phyloP scores from a whole-genome alignment of 2,888 invertebrate genomes.

The Zelleria hepariella region DNA sequence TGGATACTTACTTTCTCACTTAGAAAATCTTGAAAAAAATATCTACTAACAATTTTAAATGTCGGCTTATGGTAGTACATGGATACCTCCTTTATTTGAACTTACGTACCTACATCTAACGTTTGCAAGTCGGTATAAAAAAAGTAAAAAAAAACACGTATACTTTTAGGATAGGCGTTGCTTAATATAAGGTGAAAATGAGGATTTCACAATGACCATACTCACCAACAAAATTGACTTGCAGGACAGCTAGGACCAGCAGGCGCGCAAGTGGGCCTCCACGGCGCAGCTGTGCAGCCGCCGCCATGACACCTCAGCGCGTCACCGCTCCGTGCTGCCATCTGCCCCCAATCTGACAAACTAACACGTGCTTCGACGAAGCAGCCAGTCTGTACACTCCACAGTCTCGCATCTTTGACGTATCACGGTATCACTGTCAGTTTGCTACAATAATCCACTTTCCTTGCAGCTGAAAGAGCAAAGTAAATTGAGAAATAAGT shows the following conservation, averaged over 20 bases:
- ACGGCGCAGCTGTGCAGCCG: constrained; percentile 40
- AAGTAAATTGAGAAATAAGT: neutral
- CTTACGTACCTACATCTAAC: too few relatives aligned
- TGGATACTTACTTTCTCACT: neutral
- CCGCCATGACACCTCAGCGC: constrained; percentile 56
- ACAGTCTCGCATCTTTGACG: neutral
- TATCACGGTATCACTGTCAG: neutral
- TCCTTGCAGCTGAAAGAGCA: neutral
- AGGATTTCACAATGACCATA: constrained; percentile 5
- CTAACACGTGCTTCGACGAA: neutral
- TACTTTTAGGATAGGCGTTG: too few relatives aligned
- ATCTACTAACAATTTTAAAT: too few relatives aligned
- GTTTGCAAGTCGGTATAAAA: too few relatives aligned
- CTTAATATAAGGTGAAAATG: too few relatives aligned
- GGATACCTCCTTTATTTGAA: too few relatives aligned
- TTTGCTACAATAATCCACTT: neutral
- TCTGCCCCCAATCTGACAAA: constrained; percentile 25
- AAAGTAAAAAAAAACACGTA: too few relatives aligned
- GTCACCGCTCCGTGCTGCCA: constrained; percentile 48
- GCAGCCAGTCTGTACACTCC: neutral
- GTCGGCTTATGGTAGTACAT: too few relatives aligned
- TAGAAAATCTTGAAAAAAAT: too few relatives aligned
- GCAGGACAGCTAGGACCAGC: constrained; percentile 51
- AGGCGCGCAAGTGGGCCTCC: constrained; percentile 59
- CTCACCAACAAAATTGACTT: constrained; percentile 66